Base-by-base conservation (phyloP, 1,140 invertebrate species). In the Drosophila hydei region DNA sequence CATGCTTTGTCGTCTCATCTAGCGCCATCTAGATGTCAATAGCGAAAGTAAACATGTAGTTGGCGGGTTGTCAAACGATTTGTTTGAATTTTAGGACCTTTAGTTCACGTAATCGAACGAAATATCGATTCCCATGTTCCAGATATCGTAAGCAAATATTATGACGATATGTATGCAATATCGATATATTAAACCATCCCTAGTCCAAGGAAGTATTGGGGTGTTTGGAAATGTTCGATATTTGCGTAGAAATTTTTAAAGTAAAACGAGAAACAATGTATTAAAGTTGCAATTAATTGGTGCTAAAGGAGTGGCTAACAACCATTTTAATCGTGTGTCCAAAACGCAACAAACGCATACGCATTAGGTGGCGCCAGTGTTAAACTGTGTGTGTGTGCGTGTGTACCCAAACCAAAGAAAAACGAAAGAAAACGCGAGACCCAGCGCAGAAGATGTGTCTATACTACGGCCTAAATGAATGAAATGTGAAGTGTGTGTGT, bases 181-280 rank as follows among this genome's bases (percentile, higher is more conserved):
- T 56, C 54, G 54, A 56, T 56, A 56, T 42, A 25, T 43, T 25
- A 4, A 40, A 56, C 65, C 65, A 69, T 61, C 58, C 58, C 48
- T 61, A 61, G 65, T 61, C 58, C 48, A 69, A 61, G 58, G 58
- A 61, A 61, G 58, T 51, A 61, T 69, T 69, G 65, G 54, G 70
- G 73, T 80, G 73, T 83, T 83, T 83, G 79, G 79, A 79, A 84
- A 84, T 87, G 81, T 85, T 85, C 80, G 77, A 80, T 80, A 72
- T 84, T 85, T 80, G 77, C 54, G 48, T 72, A 72, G 65, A 72
- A 68, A 61, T 42, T 72, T 68, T 60, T 30, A 60, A 68, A 72
- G 56, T 68, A 33, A 68, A 72, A 72, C 54, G 40, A 48, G 42
- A 16, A 69, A 61, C 50, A 48, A 72, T 72, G 70, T 68, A 72